phyloP scores from a whole-genome alignment of 2,113 vertebrate species.

The Callionymus lyra region DNA sequence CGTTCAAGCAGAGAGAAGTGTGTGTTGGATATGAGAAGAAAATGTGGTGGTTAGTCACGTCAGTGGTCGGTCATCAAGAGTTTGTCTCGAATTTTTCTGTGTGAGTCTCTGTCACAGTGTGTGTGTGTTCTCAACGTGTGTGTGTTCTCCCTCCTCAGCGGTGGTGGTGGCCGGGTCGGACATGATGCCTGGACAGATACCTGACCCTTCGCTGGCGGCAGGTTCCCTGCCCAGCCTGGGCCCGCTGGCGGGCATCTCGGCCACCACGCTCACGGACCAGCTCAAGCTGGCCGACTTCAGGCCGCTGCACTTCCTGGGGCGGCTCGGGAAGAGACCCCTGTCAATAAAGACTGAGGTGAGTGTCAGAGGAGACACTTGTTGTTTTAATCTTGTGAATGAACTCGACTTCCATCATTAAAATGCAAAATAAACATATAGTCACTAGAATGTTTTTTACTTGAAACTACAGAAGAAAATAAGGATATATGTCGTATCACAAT shows the following conservation, averaged over 20 bases:
- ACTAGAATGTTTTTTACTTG: too few species aligned
- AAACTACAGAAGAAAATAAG: too few species aligned
- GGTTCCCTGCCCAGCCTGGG: conserved; percentile 84
- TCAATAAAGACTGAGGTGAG: conserved; percentile 85
- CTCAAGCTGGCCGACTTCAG: conserved; percentile 85
- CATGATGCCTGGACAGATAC: conserved; percentile 98
- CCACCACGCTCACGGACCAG: conserved; percentile 83
- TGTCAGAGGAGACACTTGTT: too few species aligned
- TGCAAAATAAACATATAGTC: too few species aligned
- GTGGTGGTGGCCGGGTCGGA: conserved; percentile 61
- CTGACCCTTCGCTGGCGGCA: conserved; percentile 84
- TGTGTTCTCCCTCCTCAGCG: conserved; percentile 3
- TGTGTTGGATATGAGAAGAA: conserved; percentile 20
- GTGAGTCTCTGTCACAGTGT: neutral
- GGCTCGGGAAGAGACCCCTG: conserved; percentile 81
- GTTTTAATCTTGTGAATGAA: too few species aligned
- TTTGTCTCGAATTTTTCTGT: too few species aligned
- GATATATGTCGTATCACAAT: too few species aligned
- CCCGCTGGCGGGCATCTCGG: conserved; percentile 80
- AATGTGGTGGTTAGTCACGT: conserved; percentile 3
- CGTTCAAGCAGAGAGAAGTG: conserved; percentile 6
- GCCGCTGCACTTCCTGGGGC: conserved; percentile 81
- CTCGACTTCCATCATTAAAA: too few species aligned
- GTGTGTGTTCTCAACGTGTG: neutral
- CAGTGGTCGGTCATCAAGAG: neutral